These are phyloP conservation scores for Podarcis siculus DNA, from an alignment of 2,797 vertebrate genomes.

Conservation along the genomic window DNA sequence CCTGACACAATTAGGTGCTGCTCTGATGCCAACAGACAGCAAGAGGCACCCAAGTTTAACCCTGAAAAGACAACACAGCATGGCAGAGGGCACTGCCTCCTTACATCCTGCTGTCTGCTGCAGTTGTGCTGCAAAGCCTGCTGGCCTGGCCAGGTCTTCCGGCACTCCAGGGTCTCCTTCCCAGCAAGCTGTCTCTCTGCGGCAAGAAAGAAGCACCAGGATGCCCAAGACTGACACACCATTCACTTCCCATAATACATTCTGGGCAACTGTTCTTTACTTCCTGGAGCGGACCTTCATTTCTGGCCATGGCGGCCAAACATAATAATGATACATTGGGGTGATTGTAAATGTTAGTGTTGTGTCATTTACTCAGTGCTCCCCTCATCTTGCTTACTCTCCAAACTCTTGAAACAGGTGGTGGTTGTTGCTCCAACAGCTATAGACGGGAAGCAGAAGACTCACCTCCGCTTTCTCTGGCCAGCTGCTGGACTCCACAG, in stretches of 20 bases:
- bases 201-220: background rate
- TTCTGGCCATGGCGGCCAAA: background rate
- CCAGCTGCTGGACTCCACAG: slow-evolving; percentile 76
- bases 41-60: background rate
- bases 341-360: background rate
- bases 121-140: background rate
- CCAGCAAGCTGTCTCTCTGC: background rate
- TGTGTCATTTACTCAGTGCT: background rate
- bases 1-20: background rate
- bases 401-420: background rate
- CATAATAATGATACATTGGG: background rate
- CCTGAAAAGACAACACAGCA: background rate
- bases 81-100: background rate
- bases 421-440: background rate
- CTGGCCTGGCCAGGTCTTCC: background rate
- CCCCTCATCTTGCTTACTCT: background rate
- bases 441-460: background rate
- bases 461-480: slow-evolving; percentile 84
- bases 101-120: too few relatives aligned
- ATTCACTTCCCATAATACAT: background rate
- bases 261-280: background rate
- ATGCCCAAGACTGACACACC: background rate
- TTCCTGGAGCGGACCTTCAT: background rate
- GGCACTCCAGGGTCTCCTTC: background rate
- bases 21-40: background rate